These are phyloP conservation scores for Indicator maculatus DNA, from an alignment of 2,113 vertebrate species.

Conservation along the genomic window DNA sequence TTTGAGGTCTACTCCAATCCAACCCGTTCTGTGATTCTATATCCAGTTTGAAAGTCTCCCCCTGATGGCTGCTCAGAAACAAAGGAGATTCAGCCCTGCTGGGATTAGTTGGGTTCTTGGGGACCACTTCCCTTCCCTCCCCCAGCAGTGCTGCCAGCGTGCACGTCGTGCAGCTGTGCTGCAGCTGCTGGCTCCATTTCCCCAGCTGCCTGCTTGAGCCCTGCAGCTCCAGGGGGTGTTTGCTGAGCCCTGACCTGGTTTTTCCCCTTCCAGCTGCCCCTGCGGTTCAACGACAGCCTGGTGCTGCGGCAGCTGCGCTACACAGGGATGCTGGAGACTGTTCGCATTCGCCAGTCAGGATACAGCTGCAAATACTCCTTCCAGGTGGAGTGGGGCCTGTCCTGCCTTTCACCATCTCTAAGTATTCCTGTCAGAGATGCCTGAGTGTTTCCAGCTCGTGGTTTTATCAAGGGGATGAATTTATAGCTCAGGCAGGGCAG, in stretches of 20 bases:
- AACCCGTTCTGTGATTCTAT: background rate
- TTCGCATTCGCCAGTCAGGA: conserved; percentile 94
- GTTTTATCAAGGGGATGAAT: background rate
- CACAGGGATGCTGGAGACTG: conserved; percentile 97
- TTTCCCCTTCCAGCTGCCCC: conserved; percentile 84
- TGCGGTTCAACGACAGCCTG: conserved; percentile 89
- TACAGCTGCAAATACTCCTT: conserved; percentile 96
- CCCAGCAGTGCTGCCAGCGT: rapidly evolving
- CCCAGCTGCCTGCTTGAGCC: background rate
- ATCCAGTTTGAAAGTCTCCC: background rate
- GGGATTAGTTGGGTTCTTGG: background rate
- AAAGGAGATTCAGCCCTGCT: background rate
- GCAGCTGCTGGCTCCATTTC: background rate
- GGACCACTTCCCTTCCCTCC: background rate
- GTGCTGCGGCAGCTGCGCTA: conserved; percentile 97
- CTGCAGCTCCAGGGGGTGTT: background rate
- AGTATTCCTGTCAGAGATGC: background rate
- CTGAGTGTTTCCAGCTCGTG: background rate
- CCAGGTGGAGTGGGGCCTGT: conserved; percentile 79
- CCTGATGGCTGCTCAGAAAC: background rate
- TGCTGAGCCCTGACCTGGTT: background rate
- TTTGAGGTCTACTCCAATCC: too few relatives aligned
- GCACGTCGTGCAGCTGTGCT: background rate
- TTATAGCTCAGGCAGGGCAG: background rate
- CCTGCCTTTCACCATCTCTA: background rate